Percentiles rank a stretch among this genome's conserved stretches.
phyloP scores from a whole-genome alignment of 2,797 vertebrate genomes.

The Dipus sagitta region DNA sequence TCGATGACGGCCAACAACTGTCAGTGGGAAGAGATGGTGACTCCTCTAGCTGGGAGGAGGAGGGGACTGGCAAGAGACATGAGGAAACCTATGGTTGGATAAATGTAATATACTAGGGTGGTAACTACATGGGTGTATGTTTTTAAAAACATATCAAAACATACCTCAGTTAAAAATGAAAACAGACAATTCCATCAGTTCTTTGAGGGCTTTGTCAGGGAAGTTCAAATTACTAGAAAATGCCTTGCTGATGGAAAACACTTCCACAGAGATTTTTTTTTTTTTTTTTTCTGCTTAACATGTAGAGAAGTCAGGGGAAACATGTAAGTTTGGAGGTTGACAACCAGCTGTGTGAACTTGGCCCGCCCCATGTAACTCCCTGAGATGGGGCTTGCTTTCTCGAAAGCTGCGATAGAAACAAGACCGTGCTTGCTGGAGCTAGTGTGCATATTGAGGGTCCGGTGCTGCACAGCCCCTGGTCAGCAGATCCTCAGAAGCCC shows the following conservation, averaged over 20 bases:
- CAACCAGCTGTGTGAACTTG: neutral
- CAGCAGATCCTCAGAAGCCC: neutral
- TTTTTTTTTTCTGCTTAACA: neutral
- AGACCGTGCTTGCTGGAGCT: neutral
- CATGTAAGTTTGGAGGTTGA: neutral
- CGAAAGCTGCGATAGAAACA: neutral
- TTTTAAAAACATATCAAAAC: conserved; percentile 34
- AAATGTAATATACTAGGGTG: neutral
- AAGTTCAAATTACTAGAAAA: neutral
- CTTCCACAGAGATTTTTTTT: neutral
- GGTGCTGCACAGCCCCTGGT: neutral
- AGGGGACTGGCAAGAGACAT: neutral
- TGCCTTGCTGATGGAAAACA: neutral
- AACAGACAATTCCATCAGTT: neutral
- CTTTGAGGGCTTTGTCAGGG: neutral
- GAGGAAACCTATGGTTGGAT: neutral
- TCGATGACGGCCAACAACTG: neutral
- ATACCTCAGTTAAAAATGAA: neutral
- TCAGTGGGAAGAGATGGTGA: neutral
- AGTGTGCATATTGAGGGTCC: neutral
- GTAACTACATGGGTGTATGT: neutral
- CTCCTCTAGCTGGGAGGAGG: neutral
- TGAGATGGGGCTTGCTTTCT: neutral
- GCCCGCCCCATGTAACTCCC: neutral
- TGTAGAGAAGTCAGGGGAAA: neutral